Conservation (phyloP, 2,888 invertebrate species). For the Volucella inflata region DNA sequence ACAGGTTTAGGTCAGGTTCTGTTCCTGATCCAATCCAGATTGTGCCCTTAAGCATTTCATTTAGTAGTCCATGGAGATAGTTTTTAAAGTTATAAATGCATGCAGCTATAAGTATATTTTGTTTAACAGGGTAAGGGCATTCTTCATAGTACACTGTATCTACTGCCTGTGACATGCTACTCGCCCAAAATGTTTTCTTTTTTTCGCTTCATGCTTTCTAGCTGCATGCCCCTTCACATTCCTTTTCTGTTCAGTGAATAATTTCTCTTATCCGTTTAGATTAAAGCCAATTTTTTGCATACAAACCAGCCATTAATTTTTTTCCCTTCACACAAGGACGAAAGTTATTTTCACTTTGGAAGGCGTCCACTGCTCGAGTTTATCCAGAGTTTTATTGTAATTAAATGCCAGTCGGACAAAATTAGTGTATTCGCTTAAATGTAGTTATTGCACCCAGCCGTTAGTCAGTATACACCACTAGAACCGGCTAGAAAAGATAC, state of each 20-base stretch:
- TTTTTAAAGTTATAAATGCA: too few species aligned
- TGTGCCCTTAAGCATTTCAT: too few species aligned
- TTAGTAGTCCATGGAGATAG: too few species aligned
- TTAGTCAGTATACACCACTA: too few species aligned
- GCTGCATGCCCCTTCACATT: constrained; percentile 17
- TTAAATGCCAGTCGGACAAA: constrained; percentile 53
- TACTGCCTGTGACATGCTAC: too few species aligned
- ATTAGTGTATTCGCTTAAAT: constrained; percentile 28
- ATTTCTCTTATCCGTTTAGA: constrained; percentile 9
- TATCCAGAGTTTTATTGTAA: constrained; percentile 44
- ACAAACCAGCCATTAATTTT: neutral
- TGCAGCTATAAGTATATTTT: too few species aligned
- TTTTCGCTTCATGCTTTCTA: neutral
- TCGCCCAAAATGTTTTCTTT: too few species aligned
- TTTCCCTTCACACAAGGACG: constrained; percentile 5
- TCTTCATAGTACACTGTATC: too few species aligned
- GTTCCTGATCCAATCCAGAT: too few species aligned
- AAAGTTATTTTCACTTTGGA: constrained; percentile 26
- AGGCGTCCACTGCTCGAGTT: constrained; percentile 27
- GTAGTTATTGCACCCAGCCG: constrained; percentile 5
- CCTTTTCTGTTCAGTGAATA: constrained; percentile 6
- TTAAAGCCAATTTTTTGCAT: too few species aligned
- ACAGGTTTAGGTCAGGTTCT: too few species aligned
- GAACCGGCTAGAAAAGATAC: constrained; percentile 7
- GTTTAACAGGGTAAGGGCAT: too few species aligned